These are phyloP conservation scores for Diarsia dahlii DNA, from an alignment of 2,888 invertebrate species.

Conservation along the genomic window DNA sequence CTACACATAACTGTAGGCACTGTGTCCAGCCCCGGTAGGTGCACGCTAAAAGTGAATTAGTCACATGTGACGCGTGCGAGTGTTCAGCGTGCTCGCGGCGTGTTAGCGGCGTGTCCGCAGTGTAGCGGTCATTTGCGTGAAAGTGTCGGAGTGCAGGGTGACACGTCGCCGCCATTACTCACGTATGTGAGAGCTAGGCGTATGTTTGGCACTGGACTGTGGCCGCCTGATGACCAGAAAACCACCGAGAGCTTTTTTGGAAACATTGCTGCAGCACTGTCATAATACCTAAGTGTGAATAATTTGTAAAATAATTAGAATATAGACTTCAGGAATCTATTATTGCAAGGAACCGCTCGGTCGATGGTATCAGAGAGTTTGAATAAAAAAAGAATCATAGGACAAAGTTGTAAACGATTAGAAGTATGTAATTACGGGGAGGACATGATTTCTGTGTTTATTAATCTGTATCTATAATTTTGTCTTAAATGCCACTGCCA, in stretches of 20 bases:
- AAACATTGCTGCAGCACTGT: neutral
- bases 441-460: neutral
- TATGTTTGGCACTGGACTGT: neutral
- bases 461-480: neutral
- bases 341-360: neutral
- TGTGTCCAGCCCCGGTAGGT: neutral
- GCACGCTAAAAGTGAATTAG: slow-evolving; percentile 59
- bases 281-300: neutral
- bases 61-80: slow-evolving; percentile 26
- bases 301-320: neutral
- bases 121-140: slow-evolving; percentile 25
- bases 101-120: slow-evolving; percentile 10
- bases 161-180: slow-evolving; percentile 44
- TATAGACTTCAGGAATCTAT: neutral
- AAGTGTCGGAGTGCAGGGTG: slow-evolving; percentile 34
- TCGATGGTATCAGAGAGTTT: neutral
- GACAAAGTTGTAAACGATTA: neutral
- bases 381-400: neutral
- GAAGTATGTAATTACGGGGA: neutral
- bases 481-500: neutral
- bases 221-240: neutral
- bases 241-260: neutral
- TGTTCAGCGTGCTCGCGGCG: slow-evolving; percentile 15
- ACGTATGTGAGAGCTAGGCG: slow-evolving; percentile 13
- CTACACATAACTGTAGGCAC: neutral